These are phyloP conservation scores for Andrena bucephala DNA, from an alignment of 2,888 invertebrate genomes.

Conservation along the genomic window DNA sequence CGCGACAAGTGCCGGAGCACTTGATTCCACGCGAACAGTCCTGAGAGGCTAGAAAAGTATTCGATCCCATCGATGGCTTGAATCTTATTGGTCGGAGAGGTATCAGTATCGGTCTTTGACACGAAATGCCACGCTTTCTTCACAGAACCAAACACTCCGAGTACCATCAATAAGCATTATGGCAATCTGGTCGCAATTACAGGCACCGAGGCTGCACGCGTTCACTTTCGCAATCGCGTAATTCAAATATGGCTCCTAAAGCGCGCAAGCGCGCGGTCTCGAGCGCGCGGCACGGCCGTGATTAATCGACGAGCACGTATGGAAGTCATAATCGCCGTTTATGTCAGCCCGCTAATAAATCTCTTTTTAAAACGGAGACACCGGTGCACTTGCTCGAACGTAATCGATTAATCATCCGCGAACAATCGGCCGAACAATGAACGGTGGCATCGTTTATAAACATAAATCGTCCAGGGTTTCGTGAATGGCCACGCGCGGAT, in stretches of 20 bases:
- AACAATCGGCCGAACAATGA: constrained; percentile 60
- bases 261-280: constrained; percentile 10
- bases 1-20: no score
- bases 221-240: constrained; percentile 53
- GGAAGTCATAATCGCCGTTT: constrained; percentile 66
- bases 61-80: no score
- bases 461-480: constrained; percentile 59
- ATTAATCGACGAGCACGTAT: constrained; percentile 63
- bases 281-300: constrained; percentile 33
- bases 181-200: constrained; percentile 33
- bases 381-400: constrained; percentile 56
- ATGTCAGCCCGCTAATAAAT: constrained; percentile 64
- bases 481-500: constrained; percentile 32
- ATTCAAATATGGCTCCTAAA: constrained; percentile 50
- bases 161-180: constrained; percentile 28
- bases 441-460: constrained; percentile 66
- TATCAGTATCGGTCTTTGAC: background rate
- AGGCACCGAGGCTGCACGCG: constrained; percentile 12
- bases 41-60: no score
- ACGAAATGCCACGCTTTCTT: background rate
- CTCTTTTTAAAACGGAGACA: constrained; percentile 68
- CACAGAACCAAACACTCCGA: background rate
- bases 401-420: constrained; percentile 62
- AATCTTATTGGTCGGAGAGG: no score
- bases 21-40: no score